Percentiles rank a stretch among this genome's conserved stretches.
Conservation (phyloP, 2,888 invertebrate genomes). For the Exocentrus adspersus region DNA sequence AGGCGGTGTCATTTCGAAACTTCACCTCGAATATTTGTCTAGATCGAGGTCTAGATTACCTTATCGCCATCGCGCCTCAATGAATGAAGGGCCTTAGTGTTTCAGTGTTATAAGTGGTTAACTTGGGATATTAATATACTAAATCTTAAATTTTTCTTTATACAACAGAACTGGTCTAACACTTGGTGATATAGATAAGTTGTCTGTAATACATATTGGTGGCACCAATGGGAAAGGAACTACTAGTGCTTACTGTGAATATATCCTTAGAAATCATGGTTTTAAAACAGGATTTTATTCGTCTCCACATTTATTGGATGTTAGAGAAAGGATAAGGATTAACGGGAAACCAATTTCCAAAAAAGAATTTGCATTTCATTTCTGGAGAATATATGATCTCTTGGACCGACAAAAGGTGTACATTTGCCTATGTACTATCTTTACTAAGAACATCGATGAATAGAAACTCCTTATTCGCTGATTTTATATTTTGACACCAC, state of each 20-base stretch:
- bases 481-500: too few relatives aligned
- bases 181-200: conserved; percentile 72
- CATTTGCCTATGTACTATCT: too few relatives aligned
- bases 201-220: conserved; percentile 92
- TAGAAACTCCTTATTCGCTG: too few relatives aligned
- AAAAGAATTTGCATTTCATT: conserved; percentile 78
- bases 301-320: conserved; percentile 94
- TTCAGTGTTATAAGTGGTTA: too few relatives aligned
- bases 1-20: too few relatives aligned
- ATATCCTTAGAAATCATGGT: conserved; percentile 85
- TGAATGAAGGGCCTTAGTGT: too few relatives aligned
- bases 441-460: too few relatives aligned
- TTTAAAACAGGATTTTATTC: conserved; percentile 93
- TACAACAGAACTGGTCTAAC: conserved; percentile 70
- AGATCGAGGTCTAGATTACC: too few relatives aligned
- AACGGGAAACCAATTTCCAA: conserved; percentile 82
- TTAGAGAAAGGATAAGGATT: conserved; percentile 90
- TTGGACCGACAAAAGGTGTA: conserved; percentile 68
- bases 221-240: conserved; percentile 99
- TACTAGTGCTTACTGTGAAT: conserved; percentile 92
- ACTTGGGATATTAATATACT: too few relatives aligned
- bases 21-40: too few relatives aligned
- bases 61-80: too few relatives aligned
- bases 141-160: too few relatives aligned
- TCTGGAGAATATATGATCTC: conserved; percentile 82